Base-by-base conservation (phyloP, 2,888 invertebrate species). In the Octonoba sinensis region DNA sequence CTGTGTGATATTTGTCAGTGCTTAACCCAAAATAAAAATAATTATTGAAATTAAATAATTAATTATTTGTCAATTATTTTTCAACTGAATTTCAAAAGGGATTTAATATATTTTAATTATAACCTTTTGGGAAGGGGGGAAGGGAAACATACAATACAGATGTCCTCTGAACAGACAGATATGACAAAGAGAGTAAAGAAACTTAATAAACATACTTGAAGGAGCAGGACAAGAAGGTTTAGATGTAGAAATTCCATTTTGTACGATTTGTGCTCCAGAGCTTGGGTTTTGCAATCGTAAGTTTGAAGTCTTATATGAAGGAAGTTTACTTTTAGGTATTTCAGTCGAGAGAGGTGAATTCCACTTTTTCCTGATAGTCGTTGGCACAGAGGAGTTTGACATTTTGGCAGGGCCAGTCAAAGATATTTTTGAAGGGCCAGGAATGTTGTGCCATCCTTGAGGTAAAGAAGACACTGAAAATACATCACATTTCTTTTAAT, bases 401-500 rank as follows among this genome's bases (percentile, higher is more conserved):
- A 51, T 15, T 20, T 27, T 54, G 18, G 27, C 22, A 16, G 51
- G n/a, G 12, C 54, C 22, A 16, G 69, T 49, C n/a, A 46, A 18
- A 24, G 67, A 16, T 22, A 57, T 71, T 46, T 65, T 64, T 36
- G 44, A 56, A 44, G 82, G 67, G 20, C 71, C 76, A 60, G 72
- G 60, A 44, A 82, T 56, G 20, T 76, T 72, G 56, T 82, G 82
- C 82, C 82, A 82, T n/a, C 82, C 82, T 60, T 76, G 71, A 1
- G 82, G 82, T 65, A 82, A 49, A 22, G 82, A 82, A 56, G 67
- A 64, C 82, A 82, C 82, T 82, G 46, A n/a, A 75, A 81, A 36
- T 27, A 27, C 6, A 27, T 27, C 27, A 36, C 8, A n/a, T n/a
- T n/a, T n/a, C n/a, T n/a, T n/a, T n/a, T n/a, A n/a, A n/a, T n/a